Evolutionary conservation across 64 coral and sea anemone genomes (phyloP).

Genomic region (Stichodactyla mertensii): DNA sequence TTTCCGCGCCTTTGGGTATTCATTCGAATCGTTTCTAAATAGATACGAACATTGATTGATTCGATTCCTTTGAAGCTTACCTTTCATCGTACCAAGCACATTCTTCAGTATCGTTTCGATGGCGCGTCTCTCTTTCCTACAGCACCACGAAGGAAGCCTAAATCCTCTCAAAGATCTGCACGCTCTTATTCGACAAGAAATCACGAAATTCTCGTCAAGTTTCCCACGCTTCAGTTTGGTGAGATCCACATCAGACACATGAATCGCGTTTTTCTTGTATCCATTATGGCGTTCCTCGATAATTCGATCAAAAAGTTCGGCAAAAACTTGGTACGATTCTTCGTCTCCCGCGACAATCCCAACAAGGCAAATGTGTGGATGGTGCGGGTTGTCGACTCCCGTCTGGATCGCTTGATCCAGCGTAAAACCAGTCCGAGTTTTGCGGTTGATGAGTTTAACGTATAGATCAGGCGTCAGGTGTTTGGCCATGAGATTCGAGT

Average conservation of each 20-base stretch:
- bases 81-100: slow-evolving; percentile 44
- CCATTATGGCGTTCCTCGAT: slow-evolving; percentile 69
- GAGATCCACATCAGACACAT: slow-evolving; percentile 39
- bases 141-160: slow-evolving; percentile 20
- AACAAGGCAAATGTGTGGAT: slow-evolving; percentile 23
- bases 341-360: slow-evolving; percentile 61
- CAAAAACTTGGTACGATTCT: slow-evolving; percentile 35
- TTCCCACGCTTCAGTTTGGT: slow-evolving; percentile 54
- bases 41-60: too few relatives aligned
- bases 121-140: slow-evolving; percentile 39
- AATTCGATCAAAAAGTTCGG: slow-evolving; percentile 51
- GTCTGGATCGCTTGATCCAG: slow-evolving; percentile 56
- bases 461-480: slow-evolving; percentile 57
- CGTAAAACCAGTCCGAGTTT: slow-evolving; percentile 37
- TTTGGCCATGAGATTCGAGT: slow-evolving; percentile 56
- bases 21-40: neutral
- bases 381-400: slow-evolving; percentile 51
- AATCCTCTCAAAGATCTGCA: slow-evolving; percentile 57
- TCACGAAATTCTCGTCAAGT: slow-evolving; percentile 55
- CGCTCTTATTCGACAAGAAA: slow-evolving; percentile 55
- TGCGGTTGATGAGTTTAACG: slow-evolving; percentile 17
- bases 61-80: neutral
- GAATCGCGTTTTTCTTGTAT: slow-evolving; percentile 24
- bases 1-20: too few relatives aligned
- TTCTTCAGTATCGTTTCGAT: slow-evolving; percentile 42